A percentile compares a stretch with the other conserved stretches of the same genome.
phyloP scores from a whole-genome alignment of 2,797 vertebrate genomes.

The Miichthys miiuy region DNA sequence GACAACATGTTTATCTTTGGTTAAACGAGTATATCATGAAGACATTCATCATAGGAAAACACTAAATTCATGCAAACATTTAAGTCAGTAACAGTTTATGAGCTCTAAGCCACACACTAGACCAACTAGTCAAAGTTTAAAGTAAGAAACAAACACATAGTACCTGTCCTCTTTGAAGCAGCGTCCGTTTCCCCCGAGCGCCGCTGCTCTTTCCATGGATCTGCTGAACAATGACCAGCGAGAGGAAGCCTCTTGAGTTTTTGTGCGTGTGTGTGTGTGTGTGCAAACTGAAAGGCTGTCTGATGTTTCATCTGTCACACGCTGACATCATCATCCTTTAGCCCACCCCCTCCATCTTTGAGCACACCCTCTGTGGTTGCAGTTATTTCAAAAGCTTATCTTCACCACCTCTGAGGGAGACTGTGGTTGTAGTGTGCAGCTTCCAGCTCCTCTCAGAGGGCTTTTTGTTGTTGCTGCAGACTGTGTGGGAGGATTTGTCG shows the following conservation, averaged over 20 bases:
- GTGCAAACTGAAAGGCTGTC: slow-evolving; percentile 63
- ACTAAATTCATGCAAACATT: not conserved
- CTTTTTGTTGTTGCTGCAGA: slow-evolving; percentile 76
- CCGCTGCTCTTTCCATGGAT: slow-evolving; percentile 48
- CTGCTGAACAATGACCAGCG: slow-evolving; percentile 65
- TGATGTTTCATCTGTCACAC: slow-evolving; percentile 75
- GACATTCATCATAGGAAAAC: not conserved
- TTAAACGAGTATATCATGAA: not conserved
- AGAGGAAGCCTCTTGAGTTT: slow-evolving; percentile 58
- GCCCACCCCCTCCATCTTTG: slow-evolving; percentile 51
- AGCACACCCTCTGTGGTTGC: slow-evolving; percentile 54
- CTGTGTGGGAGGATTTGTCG: slow-evolving; percentile 77
- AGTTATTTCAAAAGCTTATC: slow-evolving; percentile 20
- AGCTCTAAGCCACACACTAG: not conserved
- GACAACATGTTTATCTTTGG: not conserved
- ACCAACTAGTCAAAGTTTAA: slow-evolving; percentile 8
- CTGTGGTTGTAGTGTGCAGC: slow-evolving; percentile 10
- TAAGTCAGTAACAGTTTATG: slow-evolving; percentile 1
- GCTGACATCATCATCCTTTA: slow-evolving; percentile 73
- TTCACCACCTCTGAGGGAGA: slow-evolving; percentile 2
- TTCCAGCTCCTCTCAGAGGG: slow-evolving; percentile 46
- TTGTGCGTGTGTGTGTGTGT: slow-evolving; percentile 17
- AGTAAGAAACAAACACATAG: slow-evolving; percentile 4
- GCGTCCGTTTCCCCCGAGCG: slow-evolving; percentile 16
- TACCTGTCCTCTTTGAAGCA: slow-evolving; percentile 57